phyloP scores from a whole-genome alignment of 2,113 vertebrate genomes.

The Tringa solitaria region DNA sequence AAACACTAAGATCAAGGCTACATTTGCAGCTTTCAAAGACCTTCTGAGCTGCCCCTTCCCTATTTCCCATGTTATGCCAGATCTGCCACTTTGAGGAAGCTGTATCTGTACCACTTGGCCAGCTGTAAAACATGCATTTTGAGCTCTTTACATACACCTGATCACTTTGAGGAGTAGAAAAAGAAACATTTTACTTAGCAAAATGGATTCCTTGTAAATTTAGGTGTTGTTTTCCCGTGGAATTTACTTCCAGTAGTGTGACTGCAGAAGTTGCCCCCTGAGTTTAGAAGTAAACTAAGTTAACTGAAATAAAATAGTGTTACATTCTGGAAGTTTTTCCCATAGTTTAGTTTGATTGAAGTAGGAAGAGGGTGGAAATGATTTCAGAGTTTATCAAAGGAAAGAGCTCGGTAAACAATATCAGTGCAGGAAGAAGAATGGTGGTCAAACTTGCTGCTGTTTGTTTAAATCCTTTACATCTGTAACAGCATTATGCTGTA shows the following conservation, averaged over 20 bases:
- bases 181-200: neutral
- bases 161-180: neutral
- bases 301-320: neutral
- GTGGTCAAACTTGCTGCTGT: constrained; percentile 18
- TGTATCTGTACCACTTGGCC: neutral
- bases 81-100: neutral
- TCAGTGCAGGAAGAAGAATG: constrained; percentile 50
- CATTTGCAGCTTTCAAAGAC: neutral
- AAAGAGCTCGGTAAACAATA: constrained; percentile 48
- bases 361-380: constrained; percentile 57
- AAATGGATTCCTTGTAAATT: neutral
- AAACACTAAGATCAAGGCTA: neutral
- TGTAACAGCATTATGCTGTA: constrained; percentile 28
- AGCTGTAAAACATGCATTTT: neutral
- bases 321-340: constrained; percentile 24
- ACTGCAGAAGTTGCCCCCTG: neutral
- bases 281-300: neutral
- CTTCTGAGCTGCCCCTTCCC: neutral
- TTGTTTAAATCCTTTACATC: constrained; percentile 62
- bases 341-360: constrained; percentile 22
- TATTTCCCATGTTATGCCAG: neutral
- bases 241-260: neutral
- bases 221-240: neutral
- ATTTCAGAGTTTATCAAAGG: constrained; percentile 65
- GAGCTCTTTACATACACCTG: neutral